Conservation (phyloP, 2,888 invertebrate species). For the Himalopsyche anomala region DNA sequence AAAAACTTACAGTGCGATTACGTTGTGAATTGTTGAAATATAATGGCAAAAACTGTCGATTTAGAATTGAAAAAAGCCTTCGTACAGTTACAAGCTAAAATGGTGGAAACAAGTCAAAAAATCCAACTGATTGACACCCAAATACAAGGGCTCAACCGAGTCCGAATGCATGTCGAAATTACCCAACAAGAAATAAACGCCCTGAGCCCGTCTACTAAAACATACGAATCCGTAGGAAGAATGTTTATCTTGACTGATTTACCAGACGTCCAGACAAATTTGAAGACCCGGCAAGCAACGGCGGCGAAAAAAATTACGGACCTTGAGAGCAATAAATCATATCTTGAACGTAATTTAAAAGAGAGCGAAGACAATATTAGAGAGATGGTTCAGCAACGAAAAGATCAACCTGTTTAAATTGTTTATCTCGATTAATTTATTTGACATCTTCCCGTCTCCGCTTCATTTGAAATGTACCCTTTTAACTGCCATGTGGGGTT, state of each 20-base stretch:
- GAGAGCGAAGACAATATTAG: slow-evolving; percentile 91
- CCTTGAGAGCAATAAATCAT: slow-evolving; percentile 85
- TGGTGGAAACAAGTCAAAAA: slow-evolving; percentile 88
- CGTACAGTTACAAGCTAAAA: slow-evolving; percentile 87
- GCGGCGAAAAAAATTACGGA: slow-evolving; percentile 83
- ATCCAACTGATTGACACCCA: slow-evolving; percentile 87
- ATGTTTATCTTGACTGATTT: slow-evolving; percentile 88
- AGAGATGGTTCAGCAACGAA: slow-evolving; percentile 86
- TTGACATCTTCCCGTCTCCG: neutral
- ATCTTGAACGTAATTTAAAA: slow-evolving; percentile 87
- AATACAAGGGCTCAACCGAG: slow-evolving; percentile 82
- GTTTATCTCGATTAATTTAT: neutral
- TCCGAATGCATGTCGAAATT: slow-evolving; percentile 82
- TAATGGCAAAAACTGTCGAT: slow-evolving; percentile 77
- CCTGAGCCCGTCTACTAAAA: slow-evolving; percentile 81
- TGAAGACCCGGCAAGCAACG: slow-evolving; percentile 78
- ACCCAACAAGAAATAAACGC: slow-evolving; percentile 81
- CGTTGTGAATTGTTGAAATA: slow-evolving; percentile 67
- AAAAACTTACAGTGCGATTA: neutral
- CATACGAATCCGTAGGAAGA: slow-evolving; percentile 89
- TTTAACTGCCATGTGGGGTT: neutral
- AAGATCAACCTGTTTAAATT: slow-evolving; percentile 71
- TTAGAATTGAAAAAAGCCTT: slow-evolving; percentile 85
- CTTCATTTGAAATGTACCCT: slow-evolving; percentile 5
- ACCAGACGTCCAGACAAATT: slow-evolving; percentile 79